Base-by-base conservation (phyloP, 2,888 invertebrate genomes). In the Sipha maydis region DNA sequence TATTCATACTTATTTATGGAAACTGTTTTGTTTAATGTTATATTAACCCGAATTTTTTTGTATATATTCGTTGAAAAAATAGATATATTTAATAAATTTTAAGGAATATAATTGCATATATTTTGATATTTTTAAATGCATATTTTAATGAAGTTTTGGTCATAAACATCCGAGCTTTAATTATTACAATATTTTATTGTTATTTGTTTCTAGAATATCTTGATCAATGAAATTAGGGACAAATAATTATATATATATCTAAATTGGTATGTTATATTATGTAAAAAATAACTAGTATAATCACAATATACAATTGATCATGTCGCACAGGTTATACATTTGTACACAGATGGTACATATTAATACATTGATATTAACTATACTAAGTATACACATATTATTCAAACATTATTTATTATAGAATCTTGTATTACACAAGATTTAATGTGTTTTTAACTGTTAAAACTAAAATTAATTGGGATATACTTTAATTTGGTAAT, bases 381-480 rank as follows among this genome's bases (percentile, higher is more conserved):
- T 28, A 3, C 11, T 7, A 69, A 9, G 28, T n/a, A n/a, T 69
- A 69, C 7, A 28, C 28, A 69, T 69, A 69, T n/a, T n/a, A 69
- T 61, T 61, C 25, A 0, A 25, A 61, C 61, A 61, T 61, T 61
- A 61, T 61, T 61, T 61, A 61, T 61, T 61, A 61, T 7, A 28
- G 69, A 28, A 69, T 28, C 28, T 7, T 28, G 67, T 67, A 28
- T 69, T 69, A 48, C 14, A 69, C 80, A 67, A 67, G 67, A 28
- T 34, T 31, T 31, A 21, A 71, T 71, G 71, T 48, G 25, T 83
- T 71, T 31, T 54, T 54, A 83, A 73, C 31, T 17, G 54, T 31
- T 73, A 34, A 31, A 56, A 54, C 71, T 73, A 5, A 83, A 83
- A 83, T 73, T 54, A 34, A 83, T 83, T 83, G 34, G 34, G 69